Evolutionary conservation across 1,140 invertebrate species (phyloP).

Genomic region (Sycophila sp.): DNA sequence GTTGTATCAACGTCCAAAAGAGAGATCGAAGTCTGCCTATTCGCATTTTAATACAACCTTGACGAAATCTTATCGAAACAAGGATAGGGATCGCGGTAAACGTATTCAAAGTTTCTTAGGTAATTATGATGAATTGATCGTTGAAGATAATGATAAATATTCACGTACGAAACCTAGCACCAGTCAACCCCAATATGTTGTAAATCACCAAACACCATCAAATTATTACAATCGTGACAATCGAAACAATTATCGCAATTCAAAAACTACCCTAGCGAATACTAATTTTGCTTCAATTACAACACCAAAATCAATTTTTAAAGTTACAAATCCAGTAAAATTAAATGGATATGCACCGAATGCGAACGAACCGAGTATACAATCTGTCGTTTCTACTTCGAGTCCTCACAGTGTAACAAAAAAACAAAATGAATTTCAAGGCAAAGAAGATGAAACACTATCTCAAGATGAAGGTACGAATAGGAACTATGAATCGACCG

Average conservation of each 20-base stretch:
- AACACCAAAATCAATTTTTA: background rate
- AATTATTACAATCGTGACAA: constrained; percentile 16
- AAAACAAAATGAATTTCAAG: too few relatives aligned
- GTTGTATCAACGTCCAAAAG: constrained; percentile 52
- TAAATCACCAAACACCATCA: background rate
- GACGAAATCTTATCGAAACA: constrained; percentile 29
- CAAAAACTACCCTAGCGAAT: background rate
- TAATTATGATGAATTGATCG: constrained; percentile 37
- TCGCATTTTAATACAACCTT: constrained; percentile 18
- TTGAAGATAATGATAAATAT: constrained; percentile 29
- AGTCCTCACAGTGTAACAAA: background rate
- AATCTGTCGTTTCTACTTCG: background rate
- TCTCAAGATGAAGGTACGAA: background rate
- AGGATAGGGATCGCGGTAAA: constrained; percentile 37
- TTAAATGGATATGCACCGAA: constrained; percentile 47
- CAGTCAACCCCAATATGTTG: constrained; percentile 25
- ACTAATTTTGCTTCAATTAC: background rate
- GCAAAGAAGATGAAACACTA: background rate
- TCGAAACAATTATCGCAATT: background rate
- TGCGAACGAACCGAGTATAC: constrained; percentile 40
- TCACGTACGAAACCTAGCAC: constrained; percentile 10
- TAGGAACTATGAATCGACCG: constrained; percentile 41
- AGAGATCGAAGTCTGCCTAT: constrained; percentile 31
- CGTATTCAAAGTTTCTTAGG: constrained; percentile 41
- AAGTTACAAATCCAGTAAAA: constrained; percentile 5